These are phyloP conservation scores for Ammospiza maritima DNA, from an alignment of 2,797 vertebrate species.

Conservation along the genomic window DNA sequence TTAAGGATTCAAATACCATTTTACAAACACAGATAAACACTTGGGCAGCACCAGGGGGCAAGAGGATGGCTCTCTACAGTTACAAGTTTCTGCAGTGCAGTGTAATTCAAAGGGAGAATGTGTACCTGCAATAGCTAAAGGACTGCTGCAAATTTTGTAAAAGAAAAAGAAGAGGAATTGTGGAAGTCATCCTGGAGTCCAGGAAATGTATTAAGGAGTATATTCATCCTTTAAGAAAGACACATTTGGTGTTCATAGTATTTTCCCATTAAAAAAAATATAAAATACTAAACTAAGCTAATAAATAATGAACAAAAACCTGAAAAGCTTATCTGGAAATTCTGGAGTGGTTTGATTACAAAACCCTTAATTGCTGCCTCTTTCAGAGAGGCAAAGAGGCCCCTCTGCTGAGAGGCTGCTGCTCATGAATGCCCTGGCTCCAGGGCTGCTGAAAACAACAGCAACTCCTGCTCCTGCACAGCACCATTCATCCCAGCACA, in stretches of 20 bases:
- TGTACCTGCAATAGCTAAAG: not conserved
- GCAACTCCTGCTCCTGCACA: not conserved
- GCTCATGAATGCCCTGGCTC: not conserved
- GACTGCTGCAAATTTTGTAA: not conserved
- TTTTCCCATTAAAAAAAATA: not conserved
- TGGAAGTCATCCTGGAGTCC: not conserved
- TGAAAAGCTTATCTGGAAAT: not conserved
- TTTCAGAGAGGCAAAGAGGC: not conserved
- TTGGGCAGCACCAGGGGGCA: not conserved
- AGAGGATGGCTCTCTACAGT: not conserved
- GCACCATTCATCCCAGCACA: not conserved
- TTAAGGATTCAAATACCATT: not conserved
- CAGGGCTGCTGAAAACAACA: not conserved
- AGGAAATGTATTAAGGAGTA: not conserved
- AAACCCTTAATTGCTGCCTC: not conserved
- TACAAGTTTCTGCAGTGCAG: not conserved
- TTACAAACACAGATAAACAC: not conserved
- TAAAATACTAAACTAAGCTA: not conserved
- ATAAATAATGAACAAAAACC: not conserved
- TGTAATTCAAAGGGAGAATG: accelerated
- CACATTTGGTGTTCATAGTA: not conserved
- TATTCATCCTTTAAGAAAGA: not conserved
- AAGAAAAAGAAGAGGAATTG: not conserved
- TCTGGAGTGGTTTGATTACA: not conserved
- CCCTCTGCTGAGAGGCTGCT: not conserved